Conservation (phyloP, 1,140 invertebrate genomes). For the Drosophila pachea region DNA sequence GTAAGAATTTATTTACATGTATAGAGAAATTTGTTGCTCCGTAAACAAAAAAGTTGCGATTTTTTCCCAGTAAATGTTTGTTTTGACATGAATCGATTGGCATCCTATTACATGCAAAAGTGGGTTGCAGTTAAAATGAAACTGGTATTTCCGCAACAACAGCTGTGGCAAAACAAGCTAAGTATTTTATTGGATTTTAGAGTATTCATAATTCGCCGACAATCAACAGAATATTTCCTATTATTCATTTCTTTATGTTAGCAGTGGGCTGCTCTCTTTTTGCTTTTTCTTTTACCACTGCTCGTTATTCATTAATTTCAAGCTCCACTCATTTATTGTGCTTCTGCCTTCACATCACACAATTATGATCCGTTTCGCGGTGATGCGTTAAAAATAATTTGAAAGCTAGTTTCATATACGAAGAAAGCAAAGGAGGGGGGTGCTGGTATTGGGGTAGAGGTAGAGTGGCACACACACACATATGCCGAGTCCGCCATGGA, state of each 20-base stretch:
- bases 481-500: too few species aligned
- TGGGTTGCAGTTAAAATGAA: constrained; percentile 5
- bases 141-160: not conserved
- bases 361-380: constrained; percentile 65
- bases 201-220: not conserved
- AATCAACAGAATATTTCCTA: constrained; percentile 4
- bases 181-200: not conserved
- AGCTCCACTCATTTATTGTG: constrained; percentile 43
- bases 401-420: constrained; percentile 36
- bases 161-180: not conserved
- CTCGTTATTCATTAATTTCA: constrained; percentile 66
- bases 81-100: not conserved
- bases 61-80: constrained; percentile 14
- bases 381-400: constrained; percentile 71
- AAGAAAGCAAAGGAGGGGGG: constrained; percentile 7
- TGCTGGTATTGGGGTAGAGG: not conserved
- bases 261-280: constrained; percentile 34
- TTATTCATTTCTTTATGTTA: constrained; percentile 43
- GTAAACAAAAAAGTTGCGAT: too few species aligned
- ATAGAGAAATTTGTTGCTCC: not conserved
- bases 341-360: constrained; percentile 45
- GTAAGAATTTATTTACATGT: not conserved
- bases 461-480: constrained; percentile 1
- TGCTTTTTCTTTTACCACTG: constrained; percentile 47
- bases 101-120: not conserved